Base-by-base conservation (phyloP, 2,797 vertebrate genomes). In the Lates japonicus region DNA sequence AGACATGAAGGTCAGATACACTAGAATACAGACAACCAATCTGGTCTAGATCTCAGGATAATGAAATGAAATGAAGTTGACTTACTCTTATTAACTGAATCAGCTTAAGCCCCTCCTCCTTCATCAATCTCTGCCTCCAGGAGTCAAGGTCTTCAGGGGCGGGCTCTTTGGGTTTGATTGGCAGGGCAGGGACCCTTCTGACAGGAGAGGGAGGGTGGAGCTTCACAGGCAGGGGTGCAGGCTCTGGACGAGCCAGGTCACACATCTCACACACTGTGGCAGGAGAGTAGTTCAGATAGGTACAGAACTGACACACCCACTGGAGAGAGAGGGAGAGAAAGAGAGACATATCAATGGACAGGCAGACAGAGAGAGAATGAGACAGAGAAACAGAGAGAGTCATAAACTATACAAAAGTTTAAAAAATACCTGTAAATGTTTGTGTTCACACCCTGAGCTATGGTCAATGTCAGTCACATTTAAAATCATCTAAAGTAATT, bases 241-340 rank as follows among this genome's bases (percentile, higher is more conserved):
- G 91, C 72, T 95, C 94, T 4, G 95, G 92, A 37, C 93, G 94
- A 1, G 91, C 87, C 41, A 95, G 88, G 88, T 97, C 95, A 73
- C 97, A 98, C 91, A 97, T 93, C 69, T 97, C 96, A 68, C 97
- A 98, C 14, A 94, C 89, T 8, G 93, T 91, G 17, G 95, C 93
- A 16, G 92, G 93, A 9, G 90, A 93, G 60, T 93, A 95, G 93
- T 98, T 98, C 83, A 95, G 93, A 80, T 96, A 98, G 41, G 97
- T 98, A 64, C 97, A 98, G 90, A 97, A 97, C 78, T 95, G 93
- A 69, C 97, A 97, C 79, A 96, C 93, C 97, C 97, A 97, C 94
- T 95, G 84, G 5, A 1, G 9, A 63, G 44, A 57, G 25, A 59
- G 48, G 73, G 0, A 55, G 3, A 57, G 44, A 16, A 5, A 16